A percentile compares a stretch with the other conserved stretches of the same genome.
Conservation (phyloP, 2,797 vertebrate genomes). For the Melanotaenia boesemani region DNA sequence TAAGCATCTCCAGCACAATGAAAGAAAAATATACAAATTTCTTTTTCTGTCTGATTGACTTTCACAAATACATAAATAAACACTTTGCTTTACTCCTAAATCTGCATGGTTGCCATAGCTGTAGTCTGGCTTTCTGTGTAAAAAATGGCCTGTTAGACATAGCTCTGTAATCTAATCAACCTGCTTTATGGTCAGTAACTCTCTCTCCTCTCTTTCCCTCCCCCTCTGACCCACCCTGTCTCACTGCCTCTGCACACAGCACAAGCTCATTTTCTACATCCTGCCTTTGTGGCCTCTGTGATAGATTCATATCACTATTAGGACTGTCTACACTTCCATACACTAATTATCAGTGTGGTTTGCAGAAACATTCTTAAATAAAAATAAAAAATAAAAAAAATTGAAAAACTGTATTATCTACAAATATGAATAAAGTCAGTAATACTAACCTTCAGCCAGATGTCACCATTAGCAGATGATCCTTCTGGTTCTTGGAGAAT, state of each 20-base stretch:
- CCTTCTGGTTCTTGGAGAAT: conserved; percentile 44
- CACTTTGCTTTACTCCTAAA: conserved; percentile 14
- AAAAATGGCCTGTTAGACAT: conserved; percentile 74
- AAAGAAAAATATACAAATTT: conserved; percentile 8
- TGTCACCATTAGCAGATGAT: conserved; percentile 72
- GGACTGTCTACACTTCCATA: conserved; percentile 18
- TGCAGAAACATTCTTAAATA: neutral
- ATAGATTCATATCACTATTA: conserved; percentile 26
- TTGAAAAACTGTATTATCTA: conserved; percentile 2
- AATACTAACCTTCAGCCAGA: conserved; percentile 61
- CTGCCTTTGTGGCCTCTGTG: conserved; percentile 22
- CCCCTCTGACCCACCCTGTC: conserved; percentile 21
- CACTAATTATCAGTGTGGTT: conserved; percentile 8
- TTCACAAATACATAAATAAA: conserved; percentile 25
- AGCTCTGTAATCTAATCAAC: conserved; percentile 82
- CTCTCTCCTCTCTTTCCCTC: conserved; percentile 36
- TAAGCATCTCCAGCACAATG: conserved; percentile 8
- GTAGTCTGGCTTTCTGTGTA: conserved; percentile 63
- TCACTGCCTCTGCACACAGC: conserved; percentile 52
- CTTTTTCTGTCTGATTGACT: conserved; percentile 17
- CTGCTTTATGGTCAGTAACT: conserved; percentile 66
- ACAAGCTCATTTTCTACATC: conserved; percentile 39
- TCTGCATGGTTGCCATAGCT: conserved; percentile 42
- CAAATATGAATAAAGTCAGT: conserved; percentile 33
- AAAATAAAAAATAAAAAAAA: neutral